Evolutionary conservation across 2,888 invertebrate genomes (phyloP), one percentile per base, ranked within the genome.

Genomic region (Meta bourneti): DNA sequence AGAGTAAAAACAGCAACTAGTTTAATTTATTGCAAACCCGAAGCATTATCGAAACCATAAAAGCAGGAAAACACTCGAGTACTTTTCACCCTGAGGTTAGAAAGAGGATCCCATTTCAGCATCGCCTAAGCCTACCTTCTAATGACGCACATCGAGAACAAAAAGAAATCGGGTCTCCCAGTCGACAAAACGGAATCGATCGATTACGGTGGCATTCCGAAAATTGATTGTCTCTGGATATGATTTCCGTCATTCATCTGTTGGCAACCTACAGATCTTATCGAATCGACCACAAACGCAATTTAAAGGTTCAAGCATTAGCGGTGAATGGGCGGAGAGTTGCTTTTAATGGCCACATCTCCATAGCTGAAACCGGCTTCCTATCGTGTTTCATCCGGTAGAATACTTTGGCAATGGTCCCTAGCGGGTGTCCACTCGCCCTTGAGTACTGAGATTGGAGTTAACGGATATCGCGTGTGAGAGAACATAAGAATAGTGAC

Each of bases 401-500:
- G 70, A 82, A 72, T 72, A 48, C 19, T 72, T 82, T 71, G 71
- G 51, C 71, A 72, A 72, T 71, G 52, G 48, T 72, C 11, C 72
- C 48, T 71, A 51, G 75, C 75, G 85, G 75, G 85, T 61, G 49
- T 75, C 52, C 75, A 75, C 52, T 77, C 77, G 77, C 77, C 85
- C 85, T 85, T 74, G 69, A 49, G 61, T 69, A 69, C 54, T 75
- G 34, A 16, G 79, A 61, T 70, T 52, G 20, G 49, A 75, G 72
- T 54, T 85, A 85, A 85, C 69, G 69, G 48, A 77, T 19, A n/a
- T 85, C 77, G 85, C 85, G 85, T 85, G 85, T 69, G 20, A 19
- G 52, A 16, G 48, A 85, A 77, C 70, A 34, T 34, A 34, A 34
- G 34, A 34, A 34, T 34, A 34, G 13, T 49, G 69, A 34, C 48